Percentiles rank a stretch among this genome's conserved stretches.
phyloP scores from a whole-genome alignment of 2,888 invertebrate species.

The Coelinius sp. region DNA sequence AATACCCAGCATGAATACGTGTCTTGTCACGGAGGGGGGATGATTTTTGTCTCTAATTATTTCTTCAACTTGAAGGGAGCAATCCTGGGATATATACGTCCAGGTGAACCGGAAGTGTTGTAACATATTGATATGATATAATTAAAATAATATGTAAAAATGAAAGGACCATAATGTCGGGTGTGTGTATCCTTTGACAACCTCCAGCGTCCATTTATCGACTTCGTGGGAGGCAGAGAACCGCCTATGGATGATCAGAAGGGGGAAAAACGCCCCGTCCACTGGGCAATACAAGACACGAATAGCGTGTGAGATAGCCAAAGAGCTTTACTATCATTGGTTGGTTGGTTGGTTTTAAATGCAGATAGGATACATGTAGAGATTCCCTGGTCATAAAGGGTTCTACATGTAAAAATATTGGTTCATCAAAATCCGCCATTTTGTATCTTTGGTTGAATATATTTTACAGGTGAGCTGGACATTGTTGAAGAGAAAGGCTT shows the following conservation, averaged over 20 bases:
- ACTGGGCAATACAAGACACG: slow-evolving; percentile 46
- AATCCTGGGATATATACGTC: neutral
- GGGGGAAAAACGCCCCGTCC: slow-evolving; percentile 48
- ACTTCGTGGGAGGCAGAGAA: slow-evolving; percentile 35
- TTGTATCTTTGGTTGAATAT: neutral
- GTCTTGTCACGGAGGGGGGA: slow-evolving; percentile 5
- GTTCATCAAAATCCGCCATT: slow-evolving; percentile 32
- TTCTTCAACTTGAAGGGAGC: no score
- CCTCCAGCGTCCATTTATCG: slow-evolving; percentile 44
- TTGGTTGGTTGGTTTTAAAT: slow-evolving; percentile 45
- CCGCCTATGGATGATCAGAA: slow-evolving; percentile 42
- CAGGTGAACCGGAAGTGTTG: slow-evolving; percentile 6
- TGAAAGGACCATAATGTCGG: slow-evolving; percentile 25
- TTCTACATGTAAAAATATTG: slow-evolving; percentile 23
- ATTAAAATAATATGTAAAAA: neutral
- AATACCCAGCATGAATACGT: neutral
- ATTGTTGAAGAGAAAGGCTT: neutral
- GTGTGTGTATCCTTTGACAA: slow-evolving; percentile 14
- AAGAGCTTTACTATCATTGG: slow-evolving; percentile 56
- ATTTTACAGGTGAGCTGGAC: no score
- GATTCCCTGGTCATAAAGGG: slow-evolving; percentile 4
- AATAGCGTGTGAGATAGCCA: slow-evolving; percentile 58
- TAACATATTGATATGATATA: neutral
- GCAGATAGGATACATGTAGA: slow-evolving; percentile 42
- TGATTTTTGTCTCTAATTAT: neutral